Base-by-base conservation (phyloP, 2,797 vertebrate genomes). In the Hippopotamyrus pictus region DNA sequence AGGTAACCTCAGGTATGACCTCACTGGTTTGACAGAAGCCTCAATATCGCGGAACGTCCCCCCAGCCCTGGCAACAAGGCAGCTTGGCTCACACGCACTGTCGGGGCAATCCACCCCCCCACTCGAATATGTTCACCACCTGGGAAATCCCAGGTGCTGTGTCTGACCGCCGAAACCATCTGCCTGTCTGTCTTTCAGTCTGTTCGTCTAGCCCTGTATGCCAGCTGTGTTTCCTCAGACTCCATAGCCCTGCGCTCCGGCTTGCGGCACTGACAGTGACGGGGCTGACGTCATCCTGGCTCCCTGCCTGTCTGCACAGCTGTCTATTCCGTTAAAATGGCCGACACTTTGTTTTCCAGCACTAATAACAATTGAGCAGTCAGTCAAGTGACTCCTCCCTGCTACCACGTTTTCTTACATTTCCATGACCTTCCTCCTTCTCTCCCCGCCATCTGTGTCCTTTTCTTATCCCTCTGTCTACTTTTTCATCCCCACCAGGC, bases 1-100 rank as follows among this genome's bases (percentile, higher is more conserved):
- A 62, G 96, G 96, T 41, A 95, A 94, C 84, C 94, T 96, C 89
- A 93, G 96, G 96, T 96, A 79, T n/a, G 37, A 44, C 17, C 65
- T n/a, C 73, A 79, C 41, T 9, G 41, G 17, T 79, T 19, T n/a
- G 17, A 44, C 37, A 44, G 73, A n/a, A 79, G 73, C 37, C 41
- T 44, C 69, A 41, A 37, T 76, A 76, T 76, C 69, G 0, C 33
- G 17, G 2, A 3, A 50, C 46, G 5, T 91, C 91, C 17, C 22
- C 73, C 9, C 73, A 87, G 51, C 85, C 29, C 53, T 41, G 33
- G 17, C 51, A 53, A 37, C 73, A 79, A 44, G 17, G 73, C 73
- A 46, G 19, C 37, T 8, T 19, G 19, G 73, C 73, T 44, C 73
- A 79, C 37, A 41, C 19, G 7, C 73, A 41, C 73, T 62, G 89